Percentiles rank a stretch among this genome's conserved stretches.
Evolutionary conservation across 2,888 invertebrate genomes (phyloP).

Genomic region (Fissipunctia ypsillon): DNA sequence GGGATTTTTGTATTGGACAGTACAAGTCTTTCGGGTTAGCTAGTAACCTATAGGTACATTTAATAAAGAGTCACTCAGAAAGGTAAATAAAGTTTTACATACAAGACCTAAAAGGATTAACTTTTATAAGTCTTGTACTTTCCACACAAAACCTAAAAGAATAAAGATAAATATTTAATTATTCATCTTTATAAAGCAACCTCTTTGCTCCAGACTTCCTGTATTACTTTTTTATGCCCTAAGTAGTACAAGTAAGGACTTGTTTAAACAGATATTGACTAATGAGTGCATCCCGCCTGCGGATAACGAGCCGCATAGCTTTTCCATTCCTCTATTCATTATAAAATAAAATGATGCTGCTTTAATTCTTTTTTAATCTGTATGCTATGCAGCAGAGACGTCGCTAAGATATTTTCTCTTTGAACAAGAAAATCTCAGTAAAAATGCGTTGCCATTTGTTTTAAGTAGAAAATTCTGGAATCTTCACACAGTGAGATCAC

Average conservation of each 20-base stretch:
- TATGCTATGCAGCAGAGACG: background rate
- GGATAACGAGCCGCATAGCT: slow-evolving; percentile 13
- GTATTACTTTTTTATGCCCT: background rate
- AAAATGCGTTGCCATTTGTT: slow-evolving; percentile 3
- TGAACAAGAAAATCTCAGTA: background rate
- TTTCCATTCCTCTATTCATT: background rate
- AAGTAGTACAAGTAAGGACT: background rate
- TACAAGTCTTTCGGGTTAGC: too few relatives aligned
- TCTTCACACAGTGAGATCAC: slow-evolving; percentile 3
- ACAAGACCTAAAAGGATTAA: background rate
- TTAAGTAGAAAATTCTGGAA: slow-evolving; percentile 9
- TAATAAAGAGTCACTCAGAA: background rate
- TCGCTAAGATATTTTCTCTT: slow-evolving; percentile 7
- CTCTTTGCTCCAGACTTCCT: background rate
- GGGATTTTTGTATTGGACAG: too few relatives aligned
- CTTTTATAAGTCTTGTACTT: slow-evolving; percentile 1
- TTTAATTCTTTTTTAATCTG: slow-evolving; percentile 11
- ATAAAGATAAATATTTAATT: background rate
- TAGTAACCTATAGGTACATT: too few relatives aligned
- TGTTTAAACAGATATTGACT: slow-evolving; percentile 18
- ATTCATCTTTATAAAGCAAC: background rate
- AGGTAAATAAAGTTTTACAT: background rate
- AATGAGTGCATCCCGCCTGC: slow-evolving; percentile 21
- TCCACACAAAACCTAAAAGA: background rate
- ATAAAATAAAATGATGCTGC: slow-evolving; percentile 19